Percentiles rank a stretch among this genome's conserved stretches.
Evolutionary conservation across 2,888 invertebrate species (phyloP).

Genomic region (Eulithis testata): DNA sequence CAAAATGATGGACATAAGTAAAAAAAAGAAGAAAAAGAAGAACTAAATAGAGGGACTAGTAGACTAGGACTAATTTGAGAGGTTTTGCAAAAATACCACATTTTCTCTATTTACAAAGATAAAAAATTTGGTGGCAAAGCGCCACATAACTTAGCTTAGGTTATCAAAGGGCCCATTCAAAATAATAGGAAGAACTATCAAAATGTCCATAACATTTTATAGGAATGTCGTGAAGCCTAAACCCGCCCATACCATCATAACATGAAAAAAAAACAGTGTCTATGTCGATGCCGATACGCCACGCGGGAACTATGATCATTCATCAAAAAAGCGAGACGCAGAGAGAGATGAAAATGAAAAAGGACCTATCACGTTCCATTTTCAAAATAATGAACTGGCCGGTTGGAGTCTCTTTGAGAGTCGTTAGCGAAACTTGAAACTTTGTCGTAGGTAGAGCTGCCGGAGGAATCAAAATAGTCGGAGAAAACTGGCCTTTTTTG

Average conservation of each 20-base stretch:
- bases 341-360: conserved; percentile 58
- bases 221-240: conserved; percentile 26
- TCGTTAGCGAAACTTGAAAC: conserved; percentile 69
- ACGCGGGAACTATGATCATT: conserved; percentile 64
- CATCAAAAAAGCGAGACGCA: conserved; percentile 59
- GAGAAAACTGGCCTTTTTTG: not conserved
- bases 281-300: conserved; percentile 35
- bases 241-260: conserved; percentile 11
- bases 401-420: conserved; percentile 64
- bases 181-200: conserved; percentile 10
- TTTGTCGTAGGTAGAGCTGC: conserved; percentile 44
- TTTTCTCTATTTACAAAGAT: too few species aligned
- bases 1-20: too few species aligned
- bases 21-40: too few species aligned
- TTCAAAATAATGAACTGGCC: conserved; percentile 77
- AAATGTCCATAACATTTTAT: conserved; percentile 26
- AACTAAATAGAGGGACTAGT: too few species aligned
- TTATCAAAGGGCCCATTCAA: not conserved
- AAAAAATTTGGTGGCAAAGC: too few species aligned
- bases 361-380: conserved; percentile 58
- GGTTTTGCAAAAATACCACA: too few species aligned
- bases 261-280: conserved; percentile 12
- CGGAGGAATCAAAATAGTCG: conserved; percentile 3
- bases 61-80: too few species aligned
- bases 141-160: not conserved